phyloP scores from a whole-genome alignment of 1,140 invertebrate genomes.

The Drosophila triauraria region DNA sequence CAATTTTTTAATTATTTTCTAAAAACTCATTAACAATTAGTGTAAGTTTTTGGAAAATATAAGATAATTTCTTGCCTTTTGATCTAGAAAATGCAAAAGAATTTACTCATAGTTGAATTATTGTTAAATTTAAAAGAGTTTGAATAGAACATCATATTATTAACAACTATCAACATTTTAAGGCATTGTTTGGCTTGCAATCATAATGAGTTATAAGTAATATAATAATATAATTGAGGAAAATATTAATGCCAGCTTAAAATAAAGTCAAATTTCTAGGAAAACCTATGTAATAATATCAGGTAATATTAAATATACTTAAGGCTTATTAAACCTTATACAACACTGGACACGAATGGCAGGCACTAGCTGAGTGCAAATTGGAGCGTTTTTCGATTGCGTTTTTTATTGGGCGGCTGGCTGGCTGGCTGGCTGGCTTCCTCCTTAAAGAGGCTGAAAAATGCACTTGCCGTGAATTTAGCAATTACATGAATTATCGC shows the following conservation, averaged over 20 bases:
- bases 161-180: too few relatives aligned
- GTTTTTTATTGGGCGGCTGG: slow-evolving; percentile 10
- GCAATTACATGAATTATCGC: slow-evolving; percentile 58
- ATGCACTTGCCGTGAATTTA: slow-evolving; percentile 38
- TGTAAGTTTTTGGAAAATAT: too few relatives aligned
- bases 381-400: slow-evolving; percentile 20
- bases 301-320: slow-evolving; percentile 1
- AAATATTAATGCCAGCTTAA: neutral
- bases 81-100: too few relatives aligned
- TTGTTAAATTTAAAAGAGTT: too few relatives aligned
- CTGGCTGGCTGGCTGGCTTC: slow-evolving; percentile 1
- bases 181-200: too few relatives aligned
- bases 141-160: too few relatives aligned
- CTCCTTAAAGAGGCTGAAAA: slow-evolving; percentile 15
- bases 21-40: too few relatives aligned
- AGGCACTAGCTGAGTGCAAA: slow-evolving; percentile 11
- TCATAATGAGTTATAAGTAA: neutral
- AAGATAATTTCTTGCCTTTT: too few relatives aligned
- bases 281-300: neutral
- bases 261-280: neutral
- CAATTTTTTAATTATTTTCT: too few relatives aligned
- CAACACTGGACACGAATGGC: neutral
- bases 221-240: too few relatives aligned
- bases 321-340: slow-evolving; percentile 6
- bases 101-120: too few relatives aligned